Evolutionary conservation across 2,113 vertebrate species (phyloP).

Genomic region (Tupaia tana): DNA sequence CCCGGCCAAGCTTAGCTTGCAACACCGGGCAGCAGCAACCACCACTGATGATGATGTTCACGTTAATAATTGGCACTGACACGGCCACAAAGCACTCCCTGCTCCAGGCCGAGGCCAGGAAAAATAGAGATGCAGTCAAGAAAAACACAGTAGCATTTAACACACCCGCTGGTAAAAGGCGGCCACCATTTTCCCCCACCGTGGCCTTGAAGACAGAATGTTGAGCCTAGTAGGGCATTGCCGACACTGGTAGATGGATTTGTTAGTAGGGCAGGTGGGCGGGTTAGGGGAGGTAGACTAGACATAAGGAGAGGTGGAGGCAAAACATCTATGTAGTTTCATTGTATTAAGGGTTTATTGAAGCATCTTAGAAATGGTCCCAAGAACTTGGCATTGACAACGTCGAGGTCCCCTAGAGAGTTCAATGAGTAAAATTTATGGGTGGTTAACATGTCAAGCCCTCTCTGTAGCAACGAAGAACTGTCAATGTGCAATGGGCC

Average conservation of each 20-base stretch:
- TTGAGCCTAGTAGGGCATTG: not conserved
- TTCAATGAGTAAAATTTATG: too few species aligned
- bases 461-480: not conserved
- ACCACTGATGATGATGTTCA: constrained; percentile 60
- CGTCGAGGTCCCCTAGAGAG: not conserved
- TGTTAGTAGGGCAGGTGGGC: not conserved
- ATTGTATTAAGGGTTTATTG: not conserved
- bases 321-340: rapidly evolving
- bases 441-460: rapidly evolving
- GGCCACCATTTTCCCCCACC: not conserved
- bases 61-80: constrained; percentile 75
- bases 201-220: not conserved
- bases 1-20: constrained; percentile 51
- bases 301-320: not conserved
- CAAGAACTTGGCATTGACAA: not conserved
- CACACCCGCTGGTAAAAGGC: not conserved
- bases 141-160: constrained; percentile 23
- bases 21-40: not conserved
- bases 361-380: not conserved
- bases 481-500: rapidly evolving
- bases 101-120: constrained; percentile 65
- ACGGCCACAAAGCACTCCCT: constrained; percentile 66
- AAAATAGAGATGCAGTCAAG: constrained; percentile 69
- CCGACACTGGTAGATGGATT: not conserved
- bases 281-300: not conserved